Evolutionary conservation across 1,140 invertebrate genomes (phyloP), one percentile per base, ranked within the genome.

Genomic region (Rhysida immarginata): DNA sequence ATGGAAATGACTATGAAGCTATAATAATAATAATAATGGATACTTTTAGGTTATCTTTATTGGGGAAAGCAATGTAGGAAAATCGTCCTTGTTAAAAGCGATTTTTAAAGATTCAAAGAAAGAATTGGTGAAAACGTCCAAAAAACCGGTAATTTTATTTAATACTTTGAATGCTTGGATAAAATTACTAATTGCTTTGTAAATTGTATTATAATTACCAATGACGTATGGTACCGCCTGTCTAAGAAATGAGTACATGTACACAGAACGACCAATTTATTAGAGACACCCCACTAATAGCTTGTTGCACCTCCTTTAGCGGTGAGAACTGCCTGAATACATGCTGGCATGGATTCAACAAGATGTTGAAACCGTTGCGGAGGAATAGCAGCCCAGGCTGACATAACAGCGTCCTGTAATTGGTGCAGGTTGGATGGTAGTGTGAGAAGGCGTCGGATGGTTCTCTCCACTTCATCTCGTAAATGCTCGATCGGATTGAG

Each of bases 11-110:
- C 50, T 24, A 11, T 18, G 11, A 49, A 20, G 2, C 18, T 27
- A 27, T 29, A 24, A 24, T 26, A 29, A 16, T 21, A 45, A 48
- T 13, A 2, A 42, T 41, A 48, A 2, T 53, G 27, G 14, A 26
- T 26, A 45, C 53, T 45, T 61, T 52, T 56, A 69, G 68, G 64
- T 70, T 16, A 63, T 64, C 2, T 69, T 70, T 59, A 63, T 69
- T 58, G 68, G 68, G 1, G 56, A 63, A 42, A 70, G 67, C 57
- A 70, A 70, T 65, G 68, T 69, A 48, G 68, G 68, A 5, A 70
- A 70, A 54, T 67, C 67, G 5, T 67, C 65, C 18, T 60, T 70
- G 45, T 62, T 70, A 16, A 53, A 58, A 48, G 59, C 62, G 14
- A 46, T 70, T 41, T 64, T 69, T 53, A 29, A 48, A 24, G 45